Evolutionary conservation across 2,797 vertebrate species (phyloP).

Genomic region (Serranus cabrilla): DNA sequence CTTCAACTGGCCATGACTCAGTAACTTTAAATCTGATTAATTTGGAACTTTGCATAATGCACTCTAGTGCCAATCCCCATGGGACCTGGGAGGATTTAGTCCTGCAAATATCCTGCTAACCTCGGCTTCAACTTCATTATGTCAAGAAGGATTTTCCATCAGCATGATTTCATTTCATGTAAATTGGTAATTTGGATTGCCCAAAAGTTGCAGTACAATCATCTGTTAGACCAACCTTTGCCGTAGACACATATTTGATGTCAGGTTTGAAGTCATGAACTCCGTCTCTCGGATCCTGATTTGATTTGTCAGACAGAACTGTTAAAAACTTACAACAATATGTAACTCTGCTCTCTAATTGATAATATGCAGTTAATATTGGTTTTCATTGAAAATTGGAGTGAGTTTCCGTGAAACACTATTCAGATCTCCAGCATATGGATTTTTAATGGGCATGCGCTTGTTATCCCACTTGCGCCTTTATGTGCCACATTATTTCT

Average conservation of each 20-base stretch:
- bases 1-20: conserved; percentile 4
- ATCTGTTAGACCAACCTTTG: not conserved
- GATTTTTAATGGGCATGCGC: not conserved
- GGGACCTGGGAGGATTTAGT: conserved; percentile 6
- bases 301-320: not conserved
- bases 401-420: not conserved
- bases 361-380: not conserved
- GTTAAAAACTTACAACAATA: not conserved
- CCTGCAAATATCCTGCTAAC: conserved; percentile 5
- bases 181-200: not conserved
- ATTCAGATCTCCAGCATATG: not conserved
- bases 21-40: conserved; percentile 7
- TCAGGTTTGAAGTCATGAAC: not conserved
- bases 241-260: no score
- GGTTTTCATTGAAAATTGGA: not conserved
- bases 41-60: conserved; percentile 8
- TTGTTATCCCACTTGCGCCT: not conserved
- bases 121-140: conserved; percentile 7
- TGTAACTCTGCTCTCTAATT: not conserved
- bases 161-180: conserved; percentile 6
- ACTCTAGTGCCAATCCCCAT: conserved; percentile 8
- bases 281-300: not conserved
- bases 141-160: not conserved
- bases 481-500: not conserved
- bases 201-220: not conserved